Evolutionary conservation across 2,888 invertebrate species (phyloP).

Genomic region (Saturnia japonica): DNA sequence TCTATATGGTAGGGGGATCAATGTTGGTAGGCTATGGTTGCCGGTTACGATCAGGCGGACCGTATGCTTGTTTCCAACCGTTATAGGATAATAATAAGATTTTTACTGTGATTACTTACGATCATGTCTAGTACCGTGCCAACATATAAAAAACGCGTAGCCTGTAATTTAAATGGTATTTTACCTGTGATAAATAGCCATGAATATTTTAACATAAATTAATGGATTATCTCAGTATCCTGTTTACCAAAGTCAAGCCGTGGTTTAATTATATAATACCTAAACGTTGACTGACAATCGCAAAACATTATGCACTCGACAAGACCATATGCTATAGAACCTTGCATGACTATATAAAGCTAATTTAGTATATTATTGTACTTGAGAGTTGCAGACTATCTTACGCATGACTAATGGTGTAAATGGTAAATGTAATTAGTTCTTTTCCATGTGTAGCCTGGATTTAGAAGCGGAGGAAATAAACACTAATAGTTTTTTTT

Average conservation of each 20-base stretch:
- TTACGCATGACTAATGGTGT: slow-evolving; percentile 30
- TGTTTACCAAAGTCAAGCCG: slow-evolving; percentile 30
- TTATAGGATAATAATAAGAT: no score
- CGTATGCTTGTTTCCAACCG: no score
- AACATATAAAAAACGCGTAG: neutral
- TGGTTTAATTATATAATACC: slow-evolving; percentile 2
- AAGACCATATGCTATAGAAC: slow-evolving; percentile 45
- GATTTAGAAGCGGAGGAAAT: no score
- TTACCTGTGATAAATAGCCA: slow-evolving; percentile 6
- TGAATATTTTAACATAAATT: slow-evolving; percentile 25
- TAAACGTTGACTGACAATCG: slow-evolving; percentile 13
- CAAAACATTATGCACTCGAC: slow-evolving; percentile 21
- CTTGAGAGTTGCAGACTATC: slow-evolving; percentile 23
- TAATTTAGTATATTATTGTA: slow-evolving; percentile 45
- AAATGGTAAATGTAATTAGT: neutral
- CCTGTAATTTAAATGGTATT: neutral
- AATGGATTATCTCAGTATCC: slow-evolving; percentile 28
- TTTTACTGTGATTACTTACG: no score
- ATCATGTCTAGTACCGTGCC: no score
- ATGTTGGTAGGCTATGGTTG: no score
- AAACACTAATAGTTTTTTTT: no score
- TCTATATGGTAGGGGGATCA: no score
- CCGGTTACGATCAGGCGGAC: no score
- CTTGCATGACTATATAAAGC: slow-evolving; percentile 44
- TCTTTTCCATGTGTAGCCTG: no score